Base-by-base conservation (phyloP, 1,140 invertebrate species). In the Geopemphigus sp. region DNA sequence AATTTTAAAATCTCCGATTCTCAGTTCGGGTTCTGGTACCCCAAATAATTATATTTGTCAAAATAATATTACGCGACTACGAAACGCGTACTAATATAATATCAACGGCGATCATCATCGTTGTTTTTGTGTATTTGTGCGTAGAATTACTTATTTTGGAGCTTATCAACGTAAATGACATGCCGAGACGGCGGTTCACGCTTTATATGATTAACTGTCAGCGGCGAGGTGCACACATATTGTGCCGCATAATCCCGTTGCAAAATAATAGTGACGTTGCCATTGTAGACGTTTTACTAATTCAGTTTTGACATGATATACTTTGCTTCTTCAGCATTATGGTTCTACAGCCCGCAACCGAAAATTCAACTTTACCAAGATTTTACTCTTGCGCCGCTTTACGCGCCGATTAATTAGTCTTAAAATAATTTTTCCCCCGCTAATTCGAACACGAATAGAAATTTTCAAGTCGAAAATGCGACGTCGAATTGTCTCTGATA, bases 221-320 rank as follows among this genome's bases (percentile, higher is more conserved):
- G 57, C 15, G 19, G 39, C 15, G 24, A 4, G 12, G 15, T 24
- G 19, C 54, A 61, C 54, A 39, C 32, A 76, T 59, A 76, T 39
- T 4, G 73, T 57, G 22, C 56, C 39, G 59, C 32, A 74, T 76
- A 76, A 76, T 76, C 74, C 57, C 54, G 22, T 56, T 61, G 74
- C 32, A 63, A 47, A 59, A 78, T 78, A 78, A 63, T 63, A 22
- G 57, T 17, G 39, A 63, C 39, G 74, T 78, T 59, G 57, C 56
- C 57, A 63, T 78, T 78, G 57, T 63, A 61, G 74, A 78, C 74
- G 45, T 78, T 78, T 63, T 29, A 29, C 74, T 78, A 78, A 78
- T 78, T 78, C 74, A 47, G 32, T 78, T 61, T 61, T 78, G 57
- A 61, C 74, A 63, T 78, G 39, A 61, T 63, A 26, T 63, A 61